Conservation (phyloP, 2,888 invertebrate genomes). For the Rhynchonema sp. region DNA sequence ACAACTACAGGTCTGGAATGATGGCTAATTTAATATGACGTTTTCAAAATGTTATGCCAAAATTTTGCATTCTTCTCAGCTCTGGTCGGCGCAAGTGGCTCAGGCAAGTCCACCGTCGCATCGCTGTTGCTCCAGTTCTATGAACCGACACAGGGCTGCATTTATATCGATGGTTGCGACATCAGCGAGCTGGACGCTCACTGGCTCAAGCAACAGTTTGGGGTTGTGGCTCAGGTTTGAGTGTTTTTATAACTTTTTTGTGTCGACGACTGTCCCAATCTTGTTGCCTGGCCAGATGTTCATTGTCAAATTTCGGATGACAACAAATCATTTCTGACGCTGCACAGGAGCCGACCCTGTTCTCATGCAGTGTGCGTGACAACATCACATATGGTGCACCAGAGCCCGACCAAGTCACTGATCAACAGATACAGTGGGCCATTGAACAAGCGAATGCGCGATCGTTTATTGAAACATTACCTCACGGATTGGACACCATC, state of each 20-base stretch:
- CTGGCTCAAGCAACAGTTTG: slow-evolving; percentile 65
- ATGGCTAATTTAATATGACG: too few species aligned
- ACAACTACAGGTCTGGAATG: slow-evolving; percentile 50
- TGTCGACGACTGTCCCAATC: too few species aligned
- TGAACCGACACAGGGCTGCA: slow-evolving; percentile 43
- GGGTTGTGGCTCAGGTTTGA: slow-evolving; percentile 59
- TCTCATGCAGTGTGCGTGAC: slow-evolving; percentile 64
- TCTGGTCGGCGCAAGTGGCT: slow-evolving; percentile 62
- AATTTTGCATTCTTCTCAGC: too few species aligned
- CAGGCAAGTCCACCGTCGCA: slow-evolving; percentile 75
- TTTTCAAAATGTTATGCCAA: too few species aligned
- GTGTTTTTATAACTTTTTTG: too few species aligned
- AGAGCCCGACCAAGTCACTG: slow-evolving; percentile 29
- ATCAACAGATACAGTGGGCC: slow-evolving; percentile 36
- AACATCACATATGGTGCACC: slow-evolving; percentile 67
- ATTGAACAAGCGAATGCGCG: slow-evolving; percentile 61
- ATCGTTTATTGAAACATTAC: slow-evolving; percentile 46
- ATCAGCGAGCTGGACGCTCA: slow-evolving; percentile 51
- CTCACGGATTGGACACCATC: slow-evolving; percentile 52
- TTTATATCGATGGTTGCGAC: slow-evolving; percentile 53
- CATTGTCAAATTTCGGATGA: too few species aligned
- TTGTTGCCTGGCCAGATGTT: too few species aligned
- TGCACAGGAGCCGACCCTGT: slow-evolving; percentile 63
- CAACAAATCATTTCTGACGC: too few species aligned
- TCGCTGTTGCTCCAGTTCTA: slow-evolving; percentile 53